Base-by-base conservation (phyloP, 2,888 invertebrate species). In the Noctuana brunneofusca region DNA sequence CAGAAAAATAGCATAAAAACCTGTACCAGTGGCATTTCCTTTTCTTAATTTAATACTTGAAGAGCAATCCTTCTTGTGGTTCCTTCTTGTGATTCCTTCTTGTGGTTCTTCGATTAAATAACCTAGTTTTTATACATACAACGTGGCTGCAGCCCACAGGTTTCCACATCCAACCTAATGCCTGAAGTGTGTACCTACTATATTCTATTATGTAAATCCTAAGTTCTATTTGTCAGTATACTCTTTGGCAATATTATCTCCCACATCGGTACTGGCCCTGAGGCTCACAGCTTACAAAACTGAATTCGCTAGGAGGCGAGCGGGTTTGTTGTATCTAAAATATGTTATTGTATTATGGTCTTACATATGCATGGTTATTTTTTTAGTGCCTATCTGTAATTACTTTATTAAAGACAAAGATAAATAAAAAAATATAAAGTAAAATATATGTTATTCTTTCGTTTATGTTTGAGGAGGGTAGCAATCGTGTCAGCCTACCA, bases 401-500 rank as follows among this genome's bases (percentile, higher is more conserved):
- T 90, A 91, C 89, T 90, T 90, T 90, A 90, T 90, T 89, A 87
- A 91, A 91, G 88, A 91, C 90, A 89, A 89, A 90, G 89, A 89
- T 90, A 89, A 60, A 90, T 89, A 20, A 89, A 89, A 89, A 89
- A 89, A 87, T 86, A 88, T 87, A 76, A 89, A 88, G 86, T 32
- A 12, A 87, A 87, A 88, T 87, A 85, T 81, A 78, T 67, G 69
- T 68, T 69, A 73, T 52, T 73, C 86, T 83, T 80, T 71, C 68
- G 70, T 77, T 73, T 62, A 8, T 14, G 8, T 22, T n/a, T n/a
- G n/a, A n/a, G n/a, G n/a, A n/a, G n/a, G n/a, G n/a, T n/a, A n/a
- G n/a, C n/a, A n/a, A n/a, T n/a, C n/a, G n/a, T n/a, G n/a, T n/a
- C n/a, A n/a, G n/a, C n/a, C n/a, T n/a, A n/a, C n/a, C n/a, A n/a